phyloP scores from a whole-genome alignment of 2,113 vertebrate genomes.

The Cottus gobio region DNA sequence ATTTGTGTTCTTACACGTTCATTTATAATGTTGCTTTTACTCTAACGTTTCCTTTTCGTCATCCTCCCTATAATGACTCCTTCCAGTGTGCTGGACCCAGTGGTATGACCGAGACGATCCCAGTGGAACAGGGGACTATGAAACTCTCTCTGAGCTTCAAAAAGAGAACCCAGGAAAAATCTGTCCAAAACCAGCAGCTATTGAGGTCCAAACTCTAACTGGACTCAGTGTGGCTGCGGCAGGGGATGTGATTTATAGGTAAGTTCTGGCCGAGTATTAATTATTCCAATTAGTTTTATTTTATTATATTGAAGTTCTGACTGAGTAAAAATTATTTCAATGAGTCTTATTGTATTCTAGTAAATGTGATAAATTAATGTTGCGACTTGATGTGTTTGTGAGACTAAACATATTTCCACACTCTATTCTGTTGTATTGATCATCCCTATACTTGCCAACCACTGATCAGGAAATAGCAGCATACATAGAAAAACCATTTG shows the following conservation, averaged over 20 bases:
- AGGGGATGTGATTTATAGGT: constrained; percentile 48
- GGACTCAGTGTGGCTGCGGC: no score
- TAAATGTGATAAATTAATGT: background rate
- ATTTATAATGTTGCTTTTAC: background rate
- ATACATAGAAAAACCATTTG: background rate
- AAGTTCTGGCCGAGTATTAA: background rate
- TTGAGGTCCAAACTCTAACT: no score
- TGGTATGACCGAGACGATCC: constrained; percentile 65
- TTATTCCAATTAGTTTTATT: background rate
- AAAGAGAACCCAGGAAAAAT: constrained; percentile 42
- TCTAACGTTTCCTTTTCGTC: background rate
- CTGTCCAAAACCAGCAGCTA: constrained; percentile 42
- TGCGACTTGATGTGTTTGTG: background rate
- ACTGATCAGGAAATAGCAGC: background rate
- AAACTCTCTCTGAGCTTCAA: background rate
- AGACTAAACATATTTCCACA: background rate
- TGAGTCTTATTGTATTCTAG: background rate
- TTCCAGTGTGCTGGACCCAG: background rate
- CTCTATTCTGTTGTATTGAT: background rate
- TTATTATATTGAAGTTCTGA: no score
- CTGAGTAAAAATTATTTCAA: background rate
- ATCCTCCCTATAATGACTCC: background rate
- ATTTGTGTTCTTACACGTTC: background rate
- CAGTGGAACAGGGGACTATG: constrained; percentile 43
- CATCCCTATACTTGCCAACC: background rate